Percentiles rank a stretch among this genome's conserved stretches.
These are phyloP conservation scores for Podarcis lilfordi DNA, from an alignment of 2,797 vertebrate genomes.

Conservation along the genomic window DNA sequence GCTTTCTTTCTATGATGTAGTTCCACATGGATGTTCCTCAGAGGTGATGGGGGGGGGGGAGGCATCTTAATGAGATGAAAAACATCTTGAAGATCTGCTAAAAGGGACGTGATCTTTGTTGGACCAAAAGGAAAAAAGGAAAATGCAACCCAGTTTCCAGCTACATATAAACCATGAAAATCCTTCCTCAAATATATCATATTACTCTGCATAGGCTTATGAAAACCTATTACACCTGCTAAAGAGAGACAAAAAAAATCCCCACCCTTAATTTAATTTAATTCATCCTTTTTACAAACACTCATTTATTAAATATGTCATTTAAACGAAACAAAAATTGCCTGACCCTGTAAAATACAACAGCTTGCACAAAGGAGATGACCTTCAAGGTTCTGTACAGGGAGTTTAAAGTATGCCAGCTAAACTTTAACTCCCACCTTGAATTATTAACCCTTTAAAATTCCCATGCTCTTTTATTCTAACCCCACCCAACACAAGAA, in stretches of 20 bases:
- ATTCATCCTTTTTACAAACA: slow-evolving; percentile 64
- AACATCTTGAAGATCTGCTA: slow-evolving; percentile 35
- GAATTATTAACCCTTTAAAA: slow-evolving; percentile 25
- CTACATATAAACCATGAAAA: slow-evolving; percentile 56
- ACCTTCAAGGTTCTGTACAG: slow-evolving; percentile 68
- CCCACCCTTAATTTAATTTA: slow-evolving; percentile 53
- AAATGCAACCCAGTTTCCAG: slow-evolving; percentile 23
- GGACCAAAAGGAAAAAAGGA: slow-evolving; percentile 61
- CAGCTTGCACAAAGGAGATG: slow-evolving; percentile 52
- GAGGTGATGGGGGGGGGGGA: background rate
- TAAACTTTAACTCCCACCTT: slow-evolving; percentile 70
- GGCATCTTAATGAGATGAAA: background rate
- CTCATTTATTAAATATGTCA: slow-evolving; percentile 69
- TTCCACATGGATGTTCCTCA: background rate
- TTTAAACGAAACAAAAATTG: slow-evolving; percentile 61
- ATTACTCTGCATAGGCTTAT: slow-evolving; percentile 47
- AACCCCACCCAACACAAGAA: slow-evolving; percentile 46
- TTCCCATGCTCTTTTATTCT: background rate
- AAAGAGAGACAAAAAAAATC: slow-evolving; percentile 61
- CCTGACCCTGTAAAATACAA: slow-evolving; percentile 57
- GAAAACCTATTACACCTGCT: slow-evolving; percentile 45
- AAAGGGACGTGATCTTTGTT: slow-evolving; percentile 55
- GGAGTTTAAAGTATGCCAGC: slow-evolving; percentile 70
- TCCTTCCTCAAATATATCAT: slow-evolving; percentile 17
- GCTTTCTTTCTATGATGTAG: background rate